Base-by-base conservation (phyloP, 2,888 invertebrate species). In the Cosmopolites sordidus region DNA sequence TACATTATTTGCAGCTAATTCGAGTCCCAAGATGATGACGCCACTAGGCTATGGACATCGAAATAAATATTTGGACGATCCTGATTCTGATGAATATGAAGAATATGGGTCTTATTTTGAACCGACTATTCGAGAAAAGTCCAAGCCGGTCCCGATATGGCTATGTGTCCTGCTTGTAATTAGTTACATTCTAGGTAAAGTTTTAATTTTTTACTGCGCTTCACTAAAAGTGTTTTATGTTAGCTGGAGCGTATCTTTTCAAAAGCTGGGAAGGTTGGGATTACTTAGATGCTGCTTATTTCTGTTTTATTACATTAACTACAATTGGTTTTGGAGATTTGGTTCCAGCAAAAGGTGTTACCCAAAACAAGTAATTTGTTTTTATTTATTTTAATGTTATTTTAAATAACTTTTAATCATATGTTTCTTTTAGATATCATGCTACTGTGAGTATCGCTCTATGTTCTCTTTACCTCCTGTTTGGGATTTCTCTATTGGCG, bases 291-390 rank as follows among this genome's bases (percentile, higher is more conserved):
- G 87, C 92, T 0, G 91, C 92, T 1, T 94, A 94, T 73, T 94
- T 94, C 75, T 94, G 93, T 73, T 94, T 94, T 76, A 92, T 94
- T 64, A 93, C 93, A 0, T 79, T 94, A 59, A 93, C 93, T 16
- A 94, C 94, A 1, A 94, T 94, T 54, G 93, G 93, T 12, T 93
- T 93, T 66, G 93, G 93, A 0, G 93, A 94, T 72, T 88, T 91
- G 67, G 93, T 93, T 6, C 93, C 93, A 0, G 91, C 90, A 0
- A 89, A 89, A 73, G 83, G 83, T 18, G 76, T 80, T 2, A 65
- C 59, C 41, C 62, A 67, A 41, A 62, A 65, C 29, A 49, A 38
- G 57, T 57, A 51, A 3, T 39, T 12, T 4, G n/a, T 33, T 33
- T 4, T 9, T 33, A 33, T 33, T 11, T 37, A 37, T 11, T n/a